Evolutionary conservation across 2,113 vertebrate species (phyloP).

Genomic region (Otocyon megalotis): DNA sequence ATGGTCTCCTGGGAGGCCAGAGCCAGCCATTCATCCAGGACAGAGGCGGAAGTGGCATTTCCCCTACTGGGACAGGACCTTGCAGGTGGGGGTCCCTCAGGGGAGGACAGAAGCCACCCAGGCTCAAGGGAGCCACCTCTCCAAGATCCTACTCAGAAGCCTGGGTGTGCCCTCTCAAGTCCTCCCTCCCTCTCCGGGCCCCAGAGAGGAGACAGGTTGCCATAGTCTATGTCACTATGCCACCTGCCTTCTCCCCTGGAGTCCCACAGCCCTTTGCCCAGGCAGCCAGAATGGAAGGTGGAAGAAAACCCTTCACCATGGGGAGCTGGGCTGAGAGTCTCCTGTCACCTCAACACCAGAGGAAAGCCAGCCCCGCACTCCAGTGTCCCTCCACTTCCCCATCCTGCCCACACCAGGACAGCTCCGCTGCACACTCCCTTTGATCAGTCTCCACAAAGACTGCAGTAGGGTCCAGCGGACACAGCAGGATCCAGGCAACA

Average conservation of each 20-base stretch:
- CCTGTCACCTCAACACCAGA: not conserved
- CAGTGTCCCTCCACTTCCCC: not conserved
- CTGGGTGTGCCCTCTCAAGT: not conserved
- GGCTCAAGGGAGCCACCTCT: constrained; percentile 20
- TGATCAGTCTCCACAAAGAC: not conserved
- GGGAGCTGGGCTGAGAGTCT: not conserved
- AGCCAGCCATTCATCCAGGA: constrained; percentile 41
- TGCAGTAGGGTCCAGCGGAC: no score
- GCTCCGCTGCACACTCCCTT: not conserved
- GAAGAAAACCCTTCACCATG: not conserved
- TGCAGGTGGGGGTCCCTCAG: not conserved
- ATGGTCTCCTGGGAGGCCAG: constrained; percentile 65
- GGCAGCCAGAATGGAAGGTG: constrained; percentile 9
- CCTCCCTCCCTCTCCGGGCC: not conserved
- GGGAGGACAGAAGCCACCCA: constrained; percentile 58
- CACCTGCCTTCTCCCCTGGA: constrained; percentile 13
- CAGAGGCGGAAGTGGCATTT: constrained; percentile 71
- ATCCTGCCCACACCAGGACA: not conserved
- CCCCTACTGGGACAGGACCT: constrained; percentile 59
- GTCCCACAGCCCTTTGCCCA: constrained; percentile 43
- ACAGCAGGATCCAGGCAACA: not conserved
- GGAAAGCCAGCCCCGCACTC: not conserved
- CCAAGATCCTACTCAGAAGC: not conserved
- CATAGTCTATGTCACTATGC: constrained; percentile 46
- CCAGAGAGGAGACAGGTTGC: constrained; percentile 56